phyloP scores from a whole-genome alignment of 2,888 invertebrate genomes.

The Conus canariensis region DNA sequence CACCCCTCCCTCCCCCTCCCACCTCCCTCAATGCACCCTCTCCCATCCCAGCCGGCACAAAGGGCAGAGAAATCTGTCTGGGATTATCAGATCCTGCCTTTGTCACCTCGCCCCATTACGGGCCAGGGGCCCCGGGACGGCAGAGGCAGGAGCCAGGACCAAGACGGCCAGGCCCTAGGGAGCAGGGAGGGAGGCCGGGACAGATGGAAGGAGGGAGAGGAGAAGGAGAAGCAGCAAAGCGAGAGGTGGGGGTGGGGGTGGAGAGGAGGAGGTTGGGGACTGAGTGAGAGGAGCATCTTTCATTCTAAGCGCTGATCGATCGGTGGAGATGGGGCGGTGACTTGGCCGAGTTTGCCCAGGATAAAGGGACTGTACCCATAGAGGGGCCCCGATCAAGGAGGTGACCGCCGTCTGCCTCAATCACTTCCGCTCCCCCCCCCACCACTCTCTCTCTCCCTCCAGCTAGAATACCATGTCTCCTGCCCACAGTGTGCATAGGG shows the following conservation, averaged over 20 bases:
- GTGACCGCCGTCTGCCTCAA: neutral
- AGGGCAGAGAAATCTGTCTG: neutral
- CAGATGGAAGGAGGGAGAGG: too few relatives aligned
- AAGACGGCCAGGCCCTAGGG: neutral
- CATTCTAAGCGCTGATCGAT: neutral
- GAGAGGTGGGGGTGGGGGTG: too few relatives aligned
- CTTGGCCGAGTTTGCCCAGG: neutral
- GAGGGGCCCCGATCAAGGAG: neutral
- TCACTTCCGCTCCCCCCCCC: neutral
- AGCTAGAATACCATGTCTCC: too few relatives aligned
- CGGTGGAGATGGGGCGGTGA: neutral
- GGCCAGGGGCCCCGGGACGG: neutral
- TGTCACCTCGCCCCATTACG: neutral
- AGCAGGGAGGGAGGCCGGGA: too few relatives aligned
- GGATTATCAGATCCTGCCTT: neutral
- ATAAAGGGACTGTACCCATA: neutral
- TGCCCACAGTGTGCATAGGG: too few relatives aligned
- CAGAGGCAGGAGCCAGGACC: neutral
- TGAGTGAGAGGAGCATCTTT: neutral
- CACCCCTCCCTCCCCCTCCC: neutral
- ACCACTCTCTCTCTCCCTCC: too few relatives aligned
- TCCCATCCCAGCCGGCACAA: neutral
- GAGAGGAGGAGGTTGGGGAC: too few relatives aligned
- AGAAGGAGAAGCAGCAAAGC: too few relatives aligned
- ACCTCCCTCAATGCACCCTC: neutral